Evolutionary conservation across 2,113 vertebrate species (phyloP), one percentile per base, ranked within the genome.

Genomic region (Rhadina sibilatrix): DNA sequence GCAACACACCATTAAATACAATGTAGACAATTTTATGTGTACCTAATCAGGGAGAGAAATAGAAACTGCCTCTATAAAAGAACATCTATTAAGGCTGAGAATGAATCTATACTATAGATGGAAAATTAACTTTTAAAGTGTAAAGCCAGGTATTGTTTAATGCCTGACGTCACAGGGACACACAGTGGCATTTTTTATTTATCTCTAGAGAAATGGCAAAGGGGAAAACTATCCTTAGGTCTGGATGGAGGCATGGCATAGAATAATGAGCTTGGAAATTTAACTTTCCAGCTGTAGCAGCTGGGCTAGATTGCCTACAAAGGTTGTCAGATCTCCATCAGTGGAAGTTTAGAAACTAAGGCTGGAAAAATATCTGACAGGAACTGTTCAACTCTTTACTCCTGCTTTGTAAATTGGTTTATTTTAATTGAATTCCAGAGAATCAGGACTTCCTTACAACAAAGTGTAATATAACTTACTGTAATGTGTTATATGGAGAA

Each of bases 81-180:
- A 84, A 44, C 12, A 20, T 63, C 22, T 69, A 23, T 42, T 46
- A 79, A 27, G 10, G 27, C 19, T 77, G 35, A 86, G 33, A 85
- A 84, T 50, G 10, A 72, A 23, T 90, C 49, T 85, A 30, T 18
- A 40, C 35, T 8, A 44, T n/a, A 27, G 33, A 59, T 54, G 35
- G 60, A 93, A 97, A 94, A 88, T 74, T 69, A 85, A 69, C 85
- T 80, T 83, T 49, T 88, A 10, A 70, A 80, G 30, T n/a, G 30
- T 86, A 80, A 87, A 76, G 10, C 5, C 37, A 53, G 44, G 7
- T 65, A 33, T 65, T 86, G 33, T 53, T 72, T 80, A 77, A 74
- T 80, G 63, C 14, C 21, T 83, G 69, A 31, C 6, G 4, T 83
- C 59, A 42, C 47, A 93, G 44, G 59, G 68, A 72, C 19, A 69